Evolutionary conservation across 2,113 vertebrate genomes (phyloP).

Genomic region (Hipposideros armiger): DNA sequence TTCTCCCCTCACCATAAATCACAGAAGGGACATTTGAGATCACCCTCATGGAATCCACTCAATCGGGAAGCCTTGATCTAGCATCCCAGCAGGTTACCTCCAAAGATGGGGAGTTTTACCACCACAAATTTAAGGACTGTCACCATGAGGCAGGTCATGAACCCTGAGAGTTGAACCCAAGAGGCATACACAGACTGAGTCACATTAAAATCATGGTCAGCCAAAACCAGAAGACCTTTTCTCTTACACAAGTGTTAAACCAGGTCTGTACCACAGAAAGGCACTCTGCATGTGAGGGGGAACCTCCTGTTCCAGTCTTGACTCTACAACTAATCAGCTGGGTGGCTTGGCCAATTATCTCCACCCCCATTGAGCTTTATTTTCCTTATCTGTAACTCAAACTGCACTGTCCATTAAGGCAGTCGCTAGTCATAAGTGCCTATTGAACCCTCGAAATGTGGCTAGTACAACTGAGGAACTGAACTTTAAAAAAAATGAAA

Average conservation of each 20-base stretch:
- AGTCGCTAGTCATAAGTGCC: neutral
- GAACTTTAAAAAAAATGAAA: neutral
- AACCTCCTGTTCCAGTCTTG: neutral
- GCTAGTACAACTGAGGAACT: neutral
- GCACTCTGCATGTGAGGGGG: neutral
- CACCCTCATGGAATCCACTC: neutral
- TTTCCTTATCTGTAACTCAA: neutral
- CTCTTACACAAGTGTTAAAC: neutral
- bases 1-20: neutral
- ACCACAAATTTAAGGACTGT: neutral
- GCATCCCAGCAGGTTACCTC: neutral
- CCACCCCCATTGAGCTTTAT: neutral
- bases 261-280: neutral
- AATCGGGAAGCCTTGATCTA: neutral
- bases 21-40: neutral
- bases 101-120: neutral
- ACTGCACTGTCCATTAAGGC: accelerated
- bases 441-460: neutral
- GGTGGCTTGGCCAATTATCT: neutral
- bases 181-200: neutral
- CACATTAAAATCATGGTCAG: neutral
- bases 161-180: neutral
- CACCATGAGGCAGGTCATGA: neutral
- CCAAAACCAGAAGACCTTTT: neutral
- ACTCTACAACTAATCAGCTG: neutral